Percentiles rank a stretch among this genome's conserved stretches.
These are phyloP conservation scores for Chelonus insularis DNA, from an alignment of 1,140 invertebrate genomes.

Conservation along the genomic window DNA sequence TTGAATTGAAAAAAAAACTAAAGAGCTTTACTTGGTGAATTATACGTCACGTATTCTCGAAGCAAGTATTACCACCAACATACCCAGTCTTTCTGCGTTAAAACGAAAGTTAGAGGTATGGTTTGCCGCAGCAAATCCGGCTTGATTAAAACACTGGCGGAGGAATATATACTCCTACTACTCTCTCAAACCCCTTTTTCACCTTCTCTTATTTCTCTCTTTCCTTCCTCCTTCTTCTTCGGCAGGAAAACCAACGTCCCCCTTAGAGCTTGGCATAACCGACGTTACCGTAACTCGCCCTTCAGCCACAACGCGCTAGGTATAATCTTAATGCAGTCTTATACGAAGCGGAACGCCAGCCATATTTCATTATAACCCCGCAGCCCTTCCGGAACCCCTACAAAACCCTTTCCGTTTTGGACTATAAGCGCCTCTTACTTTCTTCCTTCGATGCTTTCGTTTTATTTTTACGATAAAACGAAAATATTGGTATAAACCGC, in stretches of 20 bases:
- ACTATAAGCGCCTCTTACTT: slow-evolving; percentile 33
- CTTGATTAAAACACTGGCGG: slow-evolving; percentile 59
- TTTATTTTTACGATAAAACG: too few species aligned
- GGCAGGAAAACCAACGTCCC: slow-evolving; percentile 33
- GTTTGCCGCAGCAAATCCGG: slow-evolving; percentile 61
- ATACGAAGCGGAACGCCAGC: slow-evolving; percentile 56
- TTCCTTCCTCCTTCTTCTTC: slow-evolving; percentile 22
- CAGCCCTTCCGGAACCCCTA: slow-evolving; percentile 49
- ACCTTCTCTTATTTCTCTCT: slow-evolving; percentile 29
- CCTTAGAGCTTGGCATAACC: slow-evolving; percentile 25
- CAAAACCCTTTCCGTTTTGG: slow-evolving; percentile 55
- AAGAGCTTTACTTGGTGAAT: background rate
- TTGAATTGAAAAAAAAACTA: slow-evolving; percentile 8
- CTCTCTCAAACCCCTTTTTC: slow-evolving; percentile 33
- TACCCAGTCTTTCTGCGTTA: slow-evolving; percentile 37
- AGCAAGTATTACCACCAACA: background rate
- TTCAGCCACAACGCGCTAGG: slow-evolving; percentile 49
- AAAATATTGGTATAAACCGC: too few species aligned
- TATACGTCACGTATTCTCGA: slow-evolving; percentile 8
- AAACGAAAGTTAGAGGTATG: slow-evolving; percentile 59
- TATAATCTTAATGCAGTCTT: slow-evolving; percentile 63
- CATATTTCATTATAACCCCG: slow-evolving; percentile 62
- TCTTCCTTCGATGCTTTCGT: too few species aligned
- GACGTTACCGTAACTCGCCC: slow-evolving; percentile 44
- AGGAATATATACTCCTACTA: slow-evolving; percentile 48